Evolutionary conservation across 2,113 vertebrate genomes (phyloP).

Genomic region (Bubo bubo): DNA sequence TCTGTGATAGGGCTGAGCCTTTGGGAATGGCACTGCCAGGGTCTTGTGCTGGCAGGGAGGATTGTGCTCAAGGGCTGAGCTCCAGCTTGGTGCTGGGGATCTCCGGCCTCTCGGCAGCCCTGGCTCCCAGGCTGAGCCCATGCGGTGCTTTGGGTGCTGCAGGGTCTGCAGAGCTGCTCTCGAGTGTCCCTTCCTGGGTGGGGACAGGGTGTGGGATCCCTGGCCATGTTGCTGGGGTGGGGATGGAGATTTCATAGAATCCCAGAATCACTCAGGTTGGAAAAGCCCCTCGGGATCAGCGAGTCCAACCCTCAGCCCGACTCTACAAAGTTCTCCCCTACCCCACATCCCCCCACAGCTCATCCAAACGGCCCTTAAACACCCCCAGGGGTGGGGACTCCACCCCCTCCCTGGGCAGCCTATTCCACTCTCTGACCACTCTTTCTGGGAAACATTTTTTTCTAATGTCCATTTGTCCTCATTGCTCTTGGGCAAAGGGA

Average conservation of each 20-base stretch:
- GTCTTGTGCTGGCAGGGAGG: fast-evolving
- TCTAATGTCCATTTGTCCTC: neutral
- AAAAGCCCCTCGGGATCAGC: too few relatives aligned
- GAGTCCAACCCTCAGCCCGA: too few relatives aligned
- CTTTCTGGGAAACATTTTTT: too few relatives aligned
- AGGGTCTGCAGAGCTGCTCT: neutral
- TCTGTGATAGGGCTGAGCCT: neutral
- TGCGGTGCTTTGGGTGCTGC: neutral
- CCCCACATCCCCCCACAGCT: too few relatives aligned
- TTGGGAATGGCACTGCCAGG: fast-evolving
- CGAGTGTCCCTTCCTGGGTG: neutral
- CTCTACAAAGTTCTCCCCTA: too few relatives aligned
- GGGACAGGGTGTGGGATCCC: neutral
- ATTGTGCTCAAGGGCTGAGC: neutral
- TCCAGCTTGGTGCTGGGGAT: fast-evolving
- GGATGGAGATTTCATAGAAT: neutral
- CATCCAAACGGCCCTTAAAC: too few relatives aligned
- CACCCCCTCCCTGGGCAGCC: too few relatives aligned
- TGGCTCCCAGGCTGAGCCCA: neutral
- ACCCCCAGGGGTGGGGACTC: too few relatives aligned
- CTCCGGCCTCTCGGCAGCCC: fast-evolving
- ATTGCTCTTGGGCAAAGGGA: neutral
- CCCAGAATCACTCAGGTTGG: too few relatives aligned
- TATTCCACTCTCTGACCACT: too few relatives aligned
- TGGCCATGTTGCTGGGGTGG: neutral